Percentiles rank a stretch among this genome's conserved stretches.
Conservation (phyloP, 2,113 vertebrate genomes). For the Pseudorectes ferrugineus region DNA sequence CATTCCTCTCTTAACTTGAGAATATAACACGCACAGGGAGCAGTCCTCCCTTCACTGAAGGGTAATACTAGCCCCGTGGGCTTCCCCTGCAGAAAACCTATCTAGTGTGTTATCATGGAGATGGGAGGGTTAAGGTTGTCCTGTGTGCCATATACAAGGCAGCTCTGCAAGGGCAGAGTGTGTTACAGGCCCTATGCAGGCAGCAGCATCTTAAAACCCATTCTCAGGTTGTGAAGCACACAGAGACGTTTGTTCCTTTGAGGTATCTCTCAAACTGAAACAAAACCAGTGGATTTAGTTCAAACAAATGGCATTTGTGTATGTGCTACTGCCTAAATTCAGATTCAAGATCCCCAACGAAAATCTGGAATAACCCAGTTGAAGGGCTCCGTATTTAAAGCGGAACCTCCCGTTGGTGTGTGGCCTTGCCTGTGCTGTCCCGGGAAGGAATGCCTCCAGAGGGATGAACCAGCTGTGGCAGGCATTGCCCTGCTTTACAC, state of each 20-base stretch:
- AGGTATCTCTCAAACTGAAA: background rate
- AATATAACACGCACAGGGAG: background rate
- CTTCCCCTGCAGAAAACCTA: background rate
- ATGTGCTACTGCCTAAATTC: background rate
- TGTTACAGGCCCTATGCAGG: background rate
- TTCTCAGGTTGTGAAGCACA: background rate
- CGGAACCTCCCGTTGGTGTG: rapidly evolving
- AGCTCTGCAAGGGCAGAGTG: background rate
- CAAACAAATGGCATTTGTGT: background rate
- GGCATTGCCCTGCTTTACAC: rapidly evolving
- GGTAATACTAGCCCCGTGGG: background rate
- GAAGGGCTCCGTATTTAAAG: background rate
- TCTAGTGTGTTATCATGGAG: background rate
- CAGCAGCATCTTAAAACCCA: background rate
- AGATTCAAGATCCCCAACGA: background rate
- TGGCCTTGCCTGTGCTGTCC: background rate
- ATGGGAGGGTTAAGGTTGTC: background rate
- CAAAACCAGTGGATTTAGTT: background rate
- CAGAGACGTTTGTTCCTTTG: background rate
- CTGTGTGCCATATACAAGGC: background rate
- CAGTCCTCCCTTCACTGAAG: background rate
- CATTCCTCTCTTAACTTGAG: background rate
- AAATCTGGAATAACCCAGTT: background rate
- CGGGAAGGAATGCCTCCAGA: background rate
- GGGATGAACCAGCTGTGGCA: background rate